Base-by-base conservation (phyloP, 2,797 vertebrate genomes). In the Eospalax fontanierii region DNA sequence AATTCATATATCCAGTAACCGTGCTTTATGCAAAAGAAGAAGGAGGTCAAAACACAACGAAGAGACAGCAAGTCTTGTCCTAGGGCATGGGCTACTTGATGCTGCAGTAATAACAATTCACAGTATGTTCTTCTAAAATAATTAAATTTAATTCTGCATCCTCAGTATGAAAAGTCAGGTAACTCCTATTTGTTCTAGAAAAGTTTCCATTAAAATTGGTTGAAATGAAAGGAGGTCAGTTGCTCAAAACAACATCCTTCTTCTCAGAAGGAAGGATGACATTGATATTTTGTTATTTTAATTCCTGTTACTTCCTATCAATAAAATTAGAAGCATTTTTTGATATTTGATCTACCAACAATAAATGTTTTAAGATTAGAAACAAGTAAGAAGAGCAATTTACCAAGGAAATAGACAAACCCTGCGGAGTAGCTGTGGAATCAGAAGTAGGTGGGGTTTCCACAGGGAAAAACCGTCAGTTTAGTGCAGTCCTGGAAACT, bases 361-460 rank as follows among this genome's bases (percentile, higher is more conserved):
- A 22, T 6, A 8, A 89, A 76, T 57, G 18, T 95, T 88, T 96
- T 30, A 93, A 93, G 12, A 82, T 93, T 78, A 83, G 35, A 87
- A 46, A 74, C 14, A 83, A 61, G 3, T 24, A 87, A 74, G 38
- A 89, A 76, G 8, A 73, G 16, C 15, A 1, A 71, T 73, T 92
- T 90, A 22, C 26, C 50, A 73, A 65, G 89, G 57, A 87, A 87
- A 74, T 54, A 15, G 81, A 5, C 9, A 9, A 95, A 66, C 11
- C 3, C 15, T 46, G 54, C 85, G 73, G 35, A 46, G 28, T 14
- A 93, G 10, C 12, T 76, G 46, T 12, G 7, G 71, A 50, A 9
- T 76, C 35, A 83, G 18, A 79, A 30, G 16, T 6, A 68, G n/a
- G 46, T 28, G 35, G 28, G 6, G 21, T 95, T 79, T 66, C 63